These are phyloP conservation scores for Xiphophorus maculatus DNA, from an alignment of 2,113 vertebrate genomes.

Conservation along the genomic window DNA sequence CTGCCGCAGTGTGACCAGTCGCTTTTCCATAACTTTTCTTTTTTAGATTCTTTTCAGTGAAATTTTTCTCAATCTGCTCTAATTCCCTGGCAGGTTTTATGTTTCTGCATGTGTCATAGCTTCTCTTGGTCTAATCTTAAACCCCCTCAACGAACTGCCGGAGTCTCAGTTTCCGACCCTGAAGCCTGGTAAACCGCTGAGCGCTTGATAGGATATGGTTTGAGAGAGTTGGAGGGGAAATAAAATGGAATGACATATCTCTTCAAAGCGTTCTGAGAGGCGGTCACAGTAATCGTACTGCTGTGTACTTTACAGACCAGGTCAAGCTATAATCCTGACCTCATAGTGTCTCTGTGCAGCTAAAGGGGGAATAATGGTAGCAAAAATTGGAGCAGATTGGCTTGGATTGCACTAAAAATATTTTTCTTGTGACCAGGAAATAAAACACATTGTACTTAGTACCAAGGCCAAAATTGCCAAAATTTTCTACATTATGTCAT, in stretches of 20 bases:
- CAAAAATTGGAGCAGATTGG: neutral
- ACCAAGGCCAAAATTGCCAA: neutral
- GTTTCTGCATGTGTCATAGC: slow-evolving; percentile 21
- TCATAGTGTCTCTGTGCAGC: slow-evolving; percentile 8
- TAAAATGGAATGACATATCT: slow-evolving; percentile 36
- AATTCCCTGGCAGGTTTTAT: slow-evolving; percentile 57
- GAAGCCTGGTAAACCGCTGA: slow-evolving; percentile 36
- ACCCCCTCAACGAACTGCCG: slow-evolving; percentile 33
- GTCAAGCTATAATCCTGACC: slow-evolving; percentile 32
- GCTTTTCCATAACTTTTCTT: neutral
- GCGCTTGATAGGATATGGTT: slow-evolving; percentile 38
- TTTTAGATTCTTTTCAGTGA: slow-evolving; percentile 15
- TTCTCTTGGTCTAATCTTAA: slow-evolving; percentile 44
- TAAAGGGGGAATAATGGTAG: neutral
- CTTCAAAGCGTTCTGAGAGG: slow-evolving; percentile 30
- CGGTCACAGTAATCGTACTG: slow-evolving; percentile 23
- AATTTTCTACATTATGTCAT: neutral
- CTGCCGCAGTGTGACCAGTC: neutral
- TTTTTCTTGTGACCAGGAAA: neutral
- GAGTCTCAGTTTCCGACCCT: slow-evolving; percentile 30
- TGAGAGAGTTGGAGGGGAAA: slow-evolving; percentile 43
- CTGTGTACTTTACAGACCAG: slow-evolving; percentile 7
- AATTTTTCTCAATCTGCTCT: slow-evolving; percentile 62
- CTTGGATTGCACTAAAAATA: neutral
- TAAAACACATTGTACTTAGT: neutral